These are phyloP conservation scores for Axinella damicornis DNA, from an alignment of 37 sponge, comb jelly and placozoan species.

Conservation along the genomic window DNA sequence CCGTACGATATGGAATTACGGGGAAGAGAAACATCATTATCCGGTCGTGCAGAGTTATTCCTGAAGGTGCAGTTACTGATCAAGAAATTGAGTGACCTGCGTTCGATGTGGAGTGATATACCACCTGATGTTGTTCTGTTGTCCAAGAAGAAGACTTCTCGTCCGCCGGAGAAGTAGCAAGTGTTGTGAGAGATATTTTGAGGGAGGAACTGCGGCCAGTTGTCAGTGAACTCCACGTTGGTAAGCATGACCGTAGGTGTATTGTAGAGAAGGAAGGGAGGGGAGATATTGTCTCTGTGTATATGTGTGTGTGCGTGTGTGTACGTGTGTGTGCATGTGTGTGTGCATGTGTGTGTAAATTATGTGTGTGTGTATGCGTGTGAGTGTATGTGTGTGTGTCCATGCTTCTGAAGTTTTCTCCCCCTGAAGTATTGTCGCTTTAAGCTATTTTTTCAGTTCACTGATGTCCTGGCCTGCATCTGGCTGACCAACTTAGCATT, in stretches of 20 bases:
- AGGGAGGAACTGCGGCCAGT: neutral
- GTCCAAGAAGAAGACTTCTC: conserved; percentile 28
- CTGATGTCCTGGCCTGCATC: too few species aligned
- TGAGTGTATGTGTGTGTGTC: conserved; percentile 16
- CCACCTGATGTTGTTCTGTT: conserved; percentile 59
- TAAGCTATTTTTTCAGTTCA: too few species aligned
- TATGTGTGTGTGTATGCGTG: conserved; percentile 21
- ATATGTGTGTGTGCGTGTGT: too few species aligned
- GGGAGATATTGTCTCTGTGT: conserved; percentile 33
- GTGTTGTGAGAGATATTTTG: neutral
- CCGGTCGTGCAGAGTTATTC: conserved; percentile 32
- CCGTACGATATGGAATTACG: conserved; percentile 15
- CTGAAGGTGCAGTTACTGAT: conserved; percentile 23
- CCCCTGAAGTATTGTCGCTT: too few species aligned
- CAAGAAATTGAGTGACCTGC: neutral
- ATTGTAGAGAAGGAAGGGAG: conserved; percentile 36
- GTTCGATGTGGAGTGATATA: conserved; percentile 38
- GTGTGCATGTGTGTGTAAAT: too few species aligned
- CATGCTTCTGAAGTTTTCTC: too few species aligned
- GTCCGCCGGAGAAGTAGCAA: conserved; percentile 30
- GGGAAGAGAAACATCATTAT: conserved; percentile 4
- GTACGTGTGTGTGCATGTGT: too few species aligned
- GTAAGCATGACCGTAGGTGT: conserved; percentile 8
- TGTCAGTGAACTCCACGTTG: conserved; percentile 20
- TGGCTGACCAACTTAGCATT: too few species aligned